A percentile compares a stretch with the other conserved stretches of the same genome.
These are phyloP conservation scores for Ooceraea biroi DNA, from an alignment of 1,140 invertebrate genomes.

Conservation along the genomic window DNA sequence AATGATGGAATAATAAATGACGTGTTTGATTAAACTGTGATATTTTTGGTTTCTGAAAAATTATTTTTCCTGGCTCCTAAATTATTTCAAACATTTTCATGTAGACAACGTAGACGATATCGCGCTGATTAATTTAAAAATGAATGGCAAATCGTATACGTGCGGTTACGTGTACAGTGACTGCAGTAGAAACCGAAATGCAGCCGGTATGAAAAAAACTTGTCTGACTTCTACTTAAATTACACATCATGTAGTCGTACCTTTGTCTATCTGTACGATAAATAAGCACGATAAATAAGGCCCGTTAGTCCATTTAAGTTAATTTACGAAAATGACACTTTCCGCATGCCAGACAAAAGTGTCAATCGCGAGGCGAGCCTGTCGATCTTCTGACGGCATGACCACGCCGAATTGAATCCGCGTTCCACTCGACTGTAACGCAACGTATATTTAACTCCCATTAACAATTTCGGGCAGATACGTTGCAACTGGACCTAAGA, in stretches of 20 bases:
- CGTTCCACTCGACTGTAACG: neutral
- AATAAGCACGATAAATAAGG: conserved; percentile 9
- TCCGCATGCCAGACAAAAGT: conserved; percentile 43
- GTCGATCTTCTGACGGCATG: conserved; percentile 22
- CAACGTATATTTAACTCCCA: conserved; percentile 46
- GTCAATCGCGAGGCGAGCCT: conserved; percentile 39
- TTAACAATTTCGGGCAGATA: conserved; percentile 58
- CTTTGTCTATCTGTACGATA: neutral
- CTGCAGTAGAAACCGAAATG: conserved; percentile 13
- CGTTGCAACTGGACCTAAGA: conserved; percentile 65
- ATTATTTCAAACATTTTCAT: conserved; percentile 14
- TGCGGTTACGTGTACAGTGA: neutral
- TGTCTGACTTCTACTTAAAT: conserved; percentile 32
- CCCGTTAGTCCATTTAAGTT: no score
- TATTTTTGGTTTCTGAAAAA: conserved; percentile 6
- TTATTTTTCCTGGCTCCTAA: neutral
- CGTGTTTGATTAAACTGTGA: neutral
- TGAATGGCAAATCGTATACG: neutral
- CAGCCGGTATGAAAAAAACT: conserved; percentile 18
- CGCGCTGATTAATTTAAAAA: neutral
- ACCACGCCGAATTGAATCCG: conserved; percentile 22
- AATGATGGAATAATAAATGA: conserved; percentile 12
- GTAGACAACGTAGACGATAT: neutral
- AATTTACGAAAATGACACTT: conserved; percentile 42
- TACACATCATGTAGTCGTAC: neutral